Percentiles rank a stretch among this genome's conserved stretches.
phyloP scores from a whole-genome alignment of 2,797 vertebrate genomes.

The Notamacropus eugenii region DNA sequence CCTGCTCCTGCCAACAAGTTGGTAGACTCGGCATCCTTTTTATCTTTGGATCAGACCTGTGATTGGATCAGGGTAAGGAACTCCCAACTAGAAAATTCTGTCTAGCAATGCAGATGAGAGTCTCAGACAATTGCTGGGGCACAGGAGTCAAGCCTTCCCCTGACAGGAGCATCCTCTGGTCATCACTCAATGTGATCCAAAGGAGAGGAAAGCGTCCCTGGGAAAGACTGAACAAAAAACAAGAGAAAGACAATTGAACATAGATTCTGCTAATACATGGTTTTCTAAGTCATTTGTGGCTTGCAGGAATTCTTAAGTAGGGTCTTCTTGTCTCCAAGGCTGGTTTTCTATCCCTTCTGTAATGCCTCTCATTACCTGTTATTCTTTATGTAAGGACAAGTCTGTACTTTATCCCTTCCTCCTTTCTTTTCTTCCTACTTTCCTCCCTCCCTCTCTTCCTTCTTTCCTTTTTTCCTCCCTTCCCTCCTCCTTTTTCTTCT shows the following conservation, averaged over 20 bases:
- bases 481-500: neutral
- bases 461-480: neutral
- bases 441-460: neutral
- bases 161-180: rapidly evolving
- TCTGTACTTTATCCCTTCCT: neutral
- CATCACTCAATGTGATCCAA: neutral
- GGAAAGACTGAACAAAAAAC: neutral
- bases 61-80: neutral
- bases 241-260: neutral
- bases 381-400: neutral
- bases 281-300: neutral
- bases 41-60: neutral
- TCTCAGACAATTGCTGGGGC: neutral
- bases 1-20: neutral
- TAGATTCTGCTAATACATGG: neutral
- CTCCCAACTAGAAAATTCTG: neutral
- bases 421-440: neutral
- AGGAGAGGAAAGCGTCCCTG: neutral
- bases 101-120: neutral
- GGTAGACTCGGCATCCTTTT: neutral
- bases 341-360: neutral
- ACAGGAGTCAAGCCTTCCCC: neutral
- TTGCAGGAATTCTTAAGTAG: neutral
- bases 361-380: neutral
- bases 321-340: neutral